Evolutionary conservation across 2,113 vertebrate genomes (phyloP).

Genomic region (Pseudorhombus dupliciocellatus): DNA sequence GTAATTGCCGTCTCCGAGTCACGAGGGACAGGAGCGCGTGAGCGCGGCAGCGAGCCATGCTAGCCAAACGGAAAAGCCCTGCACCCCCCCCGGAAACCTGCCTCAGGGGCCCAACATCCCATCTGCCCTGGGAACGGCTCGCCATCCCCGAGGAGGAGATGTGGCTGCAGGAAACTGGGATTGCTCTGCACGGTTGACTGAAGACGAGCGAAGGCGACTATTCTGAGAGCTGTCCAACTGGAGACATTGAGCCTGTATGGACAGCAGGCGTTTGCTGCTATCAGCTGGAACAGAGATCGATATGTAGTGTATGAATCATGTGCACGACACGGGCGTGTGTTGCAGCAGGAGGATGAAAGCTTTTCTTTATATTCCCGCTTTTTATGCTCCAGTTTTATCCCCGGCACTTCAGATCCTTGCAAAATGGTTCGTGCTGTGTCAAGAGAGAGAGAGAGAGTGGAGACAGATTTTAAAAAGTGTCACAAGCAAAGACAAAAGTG

Average conservation of each 20-base stretch:
- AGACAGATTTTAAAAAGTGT: constrained; percentile 22
- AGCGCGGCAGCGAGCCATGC: constrained; percentile 13
- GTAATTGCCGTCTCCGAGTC: constrained; percentile 28
- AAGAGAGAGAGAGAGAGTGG: constrained; percentile 16
- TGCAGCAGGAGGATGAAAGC: too few relatives aligned
- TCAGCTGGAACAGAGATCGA: constrained; percentile 14
- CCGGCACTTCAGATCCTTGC: too few relatives aligned
- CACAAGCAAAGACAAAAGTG: constrained; percentile 25
- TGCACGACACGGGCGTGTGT: too few relatives aligned
- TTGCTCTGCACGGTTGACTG: constrained; percentile 24
- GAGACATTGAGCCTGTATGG: too few relatives aligned
- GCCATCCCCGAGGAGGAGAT: constrained; percentile 51
- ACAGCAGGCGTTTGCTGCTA: too few relatives aligned
- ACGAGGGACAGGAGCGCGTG: neutral
- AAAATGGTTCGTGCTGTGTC: neutral
- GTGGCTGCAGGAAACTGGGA: constrained; percentile 29
- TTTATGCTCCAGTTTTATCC: too few relatives aligned
- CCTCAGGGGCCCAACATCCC: constrained; percentile 53
- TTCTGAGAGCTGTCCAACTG: too few relatives aligned
- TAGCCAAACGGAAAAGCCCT: constrained; percentile 40
- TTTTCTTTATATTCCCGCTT: too few relatives aligned
- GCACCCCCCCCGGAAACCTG: constrained; percentile 26
- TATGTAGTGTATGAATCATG: constrained; percentile 3
- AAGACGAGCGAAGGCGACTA: too few relatives aligned
- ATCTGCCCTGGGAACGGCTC: constrained; percentile 58